A percentile compares a stretch with the other conserved stretches of the same genome.
phyloP scores from a whole-genome alignment of 2,113 vertebrate species.

The Aspidoscelis tigris region DNA sequence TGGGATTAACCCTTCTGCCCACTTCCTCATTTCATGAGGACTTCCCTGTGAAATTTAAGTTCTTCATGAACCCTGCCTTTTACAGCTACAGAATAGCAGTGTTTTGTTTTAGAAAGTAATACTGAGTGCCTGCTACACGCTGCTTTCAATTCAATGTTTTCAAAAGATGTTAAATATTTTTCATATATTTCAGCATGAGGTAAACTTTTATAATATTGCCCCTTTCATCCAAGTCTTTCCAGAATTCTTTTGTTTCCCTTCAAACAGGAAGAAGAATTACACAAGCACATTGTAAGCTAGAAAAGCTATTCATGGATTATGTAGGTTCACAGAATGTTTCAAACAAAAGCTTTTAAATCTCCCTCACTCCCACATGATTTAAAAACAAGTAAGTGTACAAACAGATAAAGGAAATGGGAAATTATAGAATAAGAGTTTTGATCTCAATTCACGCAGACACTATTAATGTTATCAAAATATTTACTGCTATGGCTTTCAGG shows the following conservation, averaged over 20 bases:
- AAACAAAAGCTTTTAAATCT: slow-evolving; percentile 26
- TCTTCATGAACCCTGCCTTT: neutral
- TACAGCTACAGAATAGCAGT: neutral
- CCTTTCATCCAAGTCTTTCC: neutral
- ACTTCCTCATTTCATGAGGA: neutral
- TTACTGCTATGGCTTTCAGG: slow-evolving; percentile 38
- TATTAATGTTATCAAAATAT: slow-evolving; percentile 19
- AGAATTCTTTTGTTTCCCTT: slow-evolving; percentile 36
- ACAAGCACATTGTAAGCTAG: slow-evolving; percentile 48
- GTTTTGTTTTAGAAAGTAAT: neutral
- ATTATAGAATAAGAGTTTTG: slow-evolving; percentile 47
- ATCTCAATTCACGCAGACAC: slow-evolving; percentile 41
- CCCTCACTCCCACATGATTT: no score
- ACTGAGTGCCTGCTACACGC: neutral
- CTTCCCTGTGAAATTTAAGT: neutral
- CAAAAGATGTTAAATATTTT: neutral
- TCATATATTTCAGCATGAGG: slow-evolving; percentile 4
- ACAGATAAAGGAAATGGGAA: slow-evolving; percentile 40
- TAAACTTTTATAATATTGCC: neutral
- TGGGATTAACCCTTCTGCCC: neutral
- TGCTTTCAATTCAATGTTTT: slow-evolving; percentile 8
- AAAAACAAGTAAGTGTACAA: neutral
- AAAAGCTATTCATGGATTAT: slow-evolving; percentile 54
- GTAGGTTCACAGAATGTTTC: slow-evolving; percentile 51
- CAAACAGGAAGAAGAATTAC: slow-evolving; percentile 41